Percentiles rank a stretch among this genome's conserved stretches.
Evolutionary conservation across 2,888 invertebrate genomes (phyloP).

Genomic region (Morpho achilles): DNA sequence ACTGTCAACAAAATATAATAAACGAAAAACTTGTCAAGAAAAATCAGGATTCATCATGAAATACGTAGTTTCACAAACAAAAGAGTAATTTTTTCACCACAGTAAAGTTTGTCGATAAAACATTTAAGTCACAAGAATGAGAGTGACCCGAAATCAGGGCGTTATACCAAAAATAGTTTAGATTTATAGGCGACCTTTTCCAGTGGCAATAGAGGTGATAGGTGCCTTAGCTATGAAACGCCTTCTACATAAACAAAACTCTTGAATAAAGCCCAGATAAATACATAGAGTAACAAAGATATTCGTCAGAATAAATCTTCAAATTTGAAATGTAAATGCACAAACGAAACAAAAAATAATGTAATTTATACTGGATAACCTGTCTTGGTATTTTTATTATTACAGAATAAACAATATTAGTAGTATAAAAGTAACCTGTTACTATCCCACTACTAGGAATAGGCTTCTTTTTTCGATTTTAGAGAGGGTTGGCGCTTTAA

Average conservation of each 20-base stretch:
- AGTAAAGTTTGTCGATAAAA: conserved; percentile 7
- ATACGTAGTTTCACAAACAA: conserved; percentile 9
- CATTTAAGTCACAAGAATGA: conserved; percentile 5
- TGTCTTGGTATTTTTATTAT: too few species aligned
- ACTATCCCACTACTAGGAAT: too few species aligned
- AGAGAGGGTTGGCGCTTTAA: too few species aligned
- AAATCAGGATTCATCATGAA: conserved; percentile 2
- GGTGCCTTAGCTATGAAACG: conserved; percentile 1
- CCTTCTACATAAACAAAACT: conserved; percentile 2
- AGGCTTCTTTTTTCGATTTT: too few species aligned
- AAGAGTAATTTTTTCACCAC: conserved; percentile 2
- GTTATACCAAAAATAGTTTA: conserved; percentile 39
- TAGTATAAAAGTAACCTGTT: too few species aligned
- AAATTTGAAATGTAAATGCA: too few species aligned
- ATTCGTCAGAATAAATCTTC: too few species aligned
- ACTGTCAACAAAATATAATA: too few species aligned
- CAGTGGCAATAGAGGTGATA: conserved; percentile 6
- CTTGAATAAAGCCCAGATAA: not conserved
- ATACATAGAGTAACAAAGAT: too few species aligned
- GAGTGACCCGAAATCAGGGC: conserved; percentile 7
- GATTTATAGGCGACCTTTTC: conserved; percentile 37
- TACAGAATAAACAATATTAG: too few species aligned
- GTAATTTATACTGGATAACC: too few species aligned
- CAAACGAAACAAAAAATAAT: too few species aligned
- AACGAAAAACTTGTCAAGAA: not conserved